Evolutionary conservation across 2,888 invertebrate species (phyloP).

Genomic region (Athripsodes cinereus): DNA sequence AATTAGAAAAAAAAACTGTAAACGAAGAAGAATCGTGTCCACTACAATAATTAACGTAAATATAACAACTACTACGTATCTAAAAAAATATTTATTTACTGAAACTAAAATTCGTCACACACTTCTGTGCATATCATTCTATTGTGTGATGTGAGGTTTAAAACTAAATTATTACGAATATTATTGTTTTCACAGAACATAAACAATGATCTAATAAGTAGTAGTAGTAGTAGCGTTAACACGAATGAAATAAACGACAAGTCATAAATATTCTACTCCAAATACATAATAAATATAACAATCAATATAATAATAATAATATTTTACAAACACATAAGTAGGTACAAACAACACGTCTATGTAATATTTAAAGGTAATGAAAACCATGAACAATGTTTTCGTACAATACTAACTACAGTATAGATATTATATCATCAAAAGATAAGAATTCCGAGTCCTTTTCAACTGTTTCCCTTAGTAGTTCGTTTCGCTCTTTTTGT

Average conservation of each 20-base stretch:
- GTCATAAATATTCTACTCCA: constrained; percentile 8
- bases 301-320: neutral
- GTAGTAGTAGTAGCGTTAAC: constrained; percentile 8
- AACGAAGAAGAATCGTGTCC: too few relatives aligned
- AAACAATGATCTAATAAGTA: constrained; percentile 10
- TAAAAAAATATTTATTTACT: too few relatives aligned
- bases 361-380: neutral
- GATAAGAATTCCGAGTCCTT: too few relatives aligned
- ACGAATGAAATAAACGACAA: constrained; percentile 3
- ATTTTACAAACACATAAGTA: neutral
- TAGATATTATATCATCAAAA: too few relatives aligned
- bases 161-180: neutral
- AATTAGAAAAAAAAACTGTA: too few relatives aligned
- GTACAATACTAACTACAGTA: neutral
- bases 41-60: too few relatives aligned
- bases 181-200: constrained; percentile 11
- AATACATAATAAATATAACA: neutral
- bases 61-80: neutral
- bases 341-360: neutral
- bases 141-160: too few relatives aligned
- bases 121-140: too few relatives aligned
- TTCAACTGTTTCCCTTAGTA: too few relatives aligned
- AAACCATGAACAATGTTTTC: neutral
- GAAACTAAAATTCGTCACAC: too few relatives aligned
- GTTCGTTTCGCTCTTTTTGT: too few relatives aligned